A percentile compares a stretch with the other conserved stretches of the same genome.
Conservation (phyloP, 2,113 vertebrate genomes). For the Emberiza fucata region DNA sequence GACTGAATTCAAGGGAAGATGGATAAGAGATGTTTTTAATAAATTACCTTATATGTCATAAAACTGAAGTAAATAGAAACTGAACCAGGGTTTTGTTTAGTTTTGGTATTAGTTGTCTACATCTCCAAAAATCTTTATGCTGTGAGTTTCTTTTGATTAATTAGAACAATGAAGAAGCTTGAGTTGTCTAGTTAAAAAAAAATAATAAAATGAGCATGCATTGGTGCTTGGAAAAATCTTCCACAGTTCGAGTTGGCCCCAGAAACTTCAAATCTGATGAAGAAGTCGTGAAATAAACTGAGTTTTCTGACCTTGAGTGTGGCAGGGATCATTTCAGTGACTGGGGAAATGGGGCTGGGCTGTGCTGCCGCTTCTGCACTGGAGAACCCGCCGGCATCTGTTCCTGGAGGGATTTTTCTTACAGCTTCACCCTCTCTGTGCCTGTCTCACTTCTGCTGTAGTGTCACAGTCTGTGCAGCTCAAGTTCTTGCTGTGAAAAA, state of each 20-base stretch:
- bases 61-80: background rate
- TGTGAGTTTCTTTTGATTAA: background rate
- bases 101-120: background rate
- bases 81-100: background rate
- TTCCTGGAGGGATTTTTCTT: background rate
- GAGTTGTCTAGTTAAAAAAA: background rate
- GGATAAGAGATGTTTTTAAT: background rate
- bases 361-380: background rate
- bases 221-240: background rate
- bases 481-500: background rate
- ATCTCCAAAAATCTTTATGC: background rate
- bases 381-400: background rate
- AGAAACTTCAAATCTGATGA: background rate
- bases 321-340: fast-evolving
- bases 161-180: background rate
- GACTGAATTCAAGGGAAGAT: background rate
- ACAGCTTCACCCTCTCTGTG: background rate
- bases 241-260: fast-evolving
- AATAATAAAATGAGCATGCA: background rate
- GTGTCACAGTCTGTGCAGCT: background rate
- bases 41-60: background rate
- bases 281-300: background rate
- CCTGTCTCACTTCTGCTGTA: background rate
- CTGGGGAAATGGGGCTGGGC: background rate
- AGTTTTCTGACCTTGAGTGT: background rate